Conservation (phyloP, 2,888 invertebrate genomes). For the Ditula angustiorana region DNA sequence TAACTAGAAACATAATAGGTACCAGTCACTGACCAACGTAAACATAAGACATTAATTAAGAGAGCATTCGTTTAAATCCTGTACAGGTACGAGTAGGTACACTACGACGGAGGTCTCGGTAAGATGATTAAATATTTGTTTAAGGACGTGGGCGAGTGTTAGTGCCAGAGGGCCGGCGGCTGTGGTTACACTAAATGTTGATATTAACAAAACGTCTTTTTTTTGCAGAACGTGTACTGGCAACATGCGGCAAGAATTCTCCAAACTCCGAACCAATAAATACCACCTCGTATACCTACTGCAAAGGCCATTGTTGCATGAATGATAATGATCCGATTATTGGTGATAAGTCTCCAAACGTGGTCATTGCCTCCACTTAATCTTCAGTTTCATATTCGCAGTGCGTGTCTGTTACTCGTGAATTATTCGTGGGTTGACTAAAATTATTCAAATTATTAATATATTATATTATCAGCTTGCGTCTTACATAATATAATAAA, state of each 20-base stretch:
- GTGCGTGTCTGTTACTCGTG: neutral
- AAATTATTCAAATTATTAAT: neutral
- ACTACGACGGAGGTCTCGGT: conserved; percentile 72
- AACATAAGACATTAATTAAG: neutral
- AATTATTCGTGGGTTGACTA: conserved; percentile 6
- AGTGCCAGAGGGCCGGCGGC: conserved; percentile 46
- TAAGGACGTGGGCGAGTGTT: conserved; percentile 50
- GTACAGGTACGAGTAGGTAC: conserved; percentile 45
- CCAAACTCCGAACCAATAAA: conserved; percentile 55
- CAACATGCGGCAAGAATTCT: conserved; percentile 58
- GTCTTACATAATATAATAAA: neutral
- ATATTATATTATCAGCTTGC: neutral
- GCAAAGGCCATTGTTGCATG: conserved; percentile 71
- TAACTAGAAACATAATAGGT: too few species aligned
- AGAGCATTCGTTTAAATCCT: neutral
- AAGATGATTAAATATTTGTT: conserved; percentile 77
- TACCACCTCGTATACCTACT: conserved; percentile 37
- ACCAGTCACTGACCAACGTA: too few species aligned
- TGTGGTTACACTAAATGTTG: conserved; percentile 67
- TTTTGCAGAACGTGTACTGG: conserved; percentile 70
- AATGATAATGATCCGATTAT: conserved; percentile 72
- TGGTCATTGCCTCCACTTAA: neutral
- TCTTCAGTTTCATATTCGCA: conserved; percentile 5
- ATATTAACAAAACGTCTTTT: conserved; percentile 74
- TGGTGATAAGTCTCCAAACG: conserved; percentile 53